A percentile compares a stretch with the other conserved stretches of the same genome.
phyloP scores from a whole-genome alignment of 1,140 invertebrate species.

The Solenopsis invicta region DNA sequence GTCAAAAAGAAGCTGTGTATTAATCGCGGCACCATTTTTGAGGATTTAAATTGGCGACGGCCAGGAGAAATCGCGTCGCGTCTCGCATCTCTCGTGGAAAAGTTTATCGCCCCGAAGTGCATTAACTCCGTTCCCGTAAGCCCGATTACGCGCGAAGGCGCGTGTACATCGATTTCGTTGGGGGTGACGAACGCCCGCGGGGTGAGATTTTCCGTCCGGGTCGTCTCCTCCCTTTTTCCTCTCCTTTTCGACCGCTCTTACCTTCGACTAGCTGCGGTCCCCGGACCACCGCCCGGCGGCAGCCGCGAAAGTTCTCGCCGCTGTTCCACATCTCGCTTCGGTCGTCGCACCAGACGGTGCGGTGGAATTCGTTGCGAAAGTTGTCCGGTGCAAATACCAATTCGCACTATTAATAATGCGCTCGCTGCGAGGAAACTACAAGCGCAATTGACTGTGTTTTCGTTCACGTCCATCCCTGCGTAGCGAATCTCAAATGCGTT shows the following conservation, averaged over 20 bases:
- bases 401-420: slow-evolving; percentile 49
- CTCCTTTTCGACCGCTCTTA: slow-evolving; percentile 9
- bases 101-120: slow-evolving; percentile 72
- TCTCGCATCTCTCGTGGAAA: slow-evolving; percentile 62
- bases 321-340: slow-evolving; percentile 43
- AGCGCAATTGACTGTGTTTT: neutral
- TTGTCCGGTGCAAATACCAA: slow-evolving; percentile 44
- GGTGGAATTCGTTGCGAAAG: slow-evolving; percentile 66
- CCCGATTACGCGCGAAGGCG: slow-evolving; percentile 23
- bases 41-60: slow-evolving; percentile 60
- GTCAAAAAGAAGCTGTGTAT: slow-evolving; percentile 44
- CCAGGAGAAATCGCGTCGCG: slow-evolving; percentile 26
- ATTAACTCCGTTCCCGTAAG: slow-evolving; percentile 67
- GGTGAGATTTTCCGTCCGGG: slow-evolving; percentile 18
- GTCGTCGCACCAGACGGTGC: slow-evolving; percentile 36
- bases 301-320: slow-evolving; percentile 63
- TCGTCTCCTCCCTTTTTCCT: slow-evolving; percentile 28
- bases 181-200: slow-evolving; percentile 57
- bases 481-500: neutral
- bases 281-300: slow-evolving; percentile 24
- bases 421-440: neutral
- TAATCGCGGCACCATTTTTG: slow-evolving; percentile 50
- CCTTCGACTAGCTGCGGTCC: slow-evolving; percentile 41
- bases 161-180: slow-evolving; percentile 49
- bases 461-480: neutral